Base-by-base conservation (phyloP, 1,140 invertebrate genomes). In the Triops cancriformis region DNA sequence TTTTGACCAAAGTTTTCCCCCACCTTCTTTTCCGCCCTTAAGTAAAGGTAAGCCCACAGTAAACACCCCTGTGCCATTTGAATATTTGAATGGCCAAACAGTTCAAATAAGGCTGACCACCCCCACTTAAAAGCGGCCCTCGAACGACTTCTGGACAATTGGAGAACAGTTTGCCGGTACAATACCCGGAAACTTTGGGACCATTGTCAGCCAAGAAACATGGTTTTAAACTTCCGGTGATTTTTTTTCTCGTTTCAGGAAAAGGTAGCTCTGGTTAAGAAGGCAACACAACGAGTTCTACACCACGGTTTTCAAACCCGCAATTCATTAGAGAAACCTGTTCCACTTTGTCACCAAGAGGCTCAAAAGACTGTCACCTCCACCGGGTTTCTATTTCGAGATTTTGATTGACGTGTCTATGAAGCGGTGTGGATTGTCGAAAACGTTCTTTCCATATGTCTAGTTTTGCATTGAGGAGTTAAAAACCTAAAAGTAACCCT, bases 21-120 rank as follows among this genome's bases (percentile, higher is more conserved):
- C 45, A 64, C 45, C 45, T 64, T 64, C 45, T 64, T 64, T 64
- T 23, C 51, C 51, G 51, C 51, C 51, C 51, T 64, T 64, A 64
- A 64, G 51, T 64, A 64, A 64, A 64, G 51, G n/a, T 64, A 5
- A 64, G 14, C 51, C n/a, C 3, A 18, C 51, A 18, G 14, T 23
- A 64, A 64, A 64, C 45, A n/a, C 45, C 14, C 45, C 45, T 11
- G 14, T 23, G 14, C 51, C 23, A 23, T 64, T 64, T 23, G 51
- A 64, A 64, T 64, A 64, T 64, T 64, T 64, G 51, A 64, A 64
- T 64, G 51, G 51, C 51, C 18, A 64, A 64, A 64, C 23, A 64
- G 51, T 64, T 18, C 51, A 64, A 64, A 64, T 64, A 64, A 64
- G 51, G 18, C 23, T 3, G 51, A 23, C 51, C 51, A 18, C 14